Percentiles rank a stretch among this genome's conserved stretches.
Evolutionary conservation across 92 coral and sea anemone genomes (phyloP).

Genomic region (Epizoanthus rinbou): DNA sequence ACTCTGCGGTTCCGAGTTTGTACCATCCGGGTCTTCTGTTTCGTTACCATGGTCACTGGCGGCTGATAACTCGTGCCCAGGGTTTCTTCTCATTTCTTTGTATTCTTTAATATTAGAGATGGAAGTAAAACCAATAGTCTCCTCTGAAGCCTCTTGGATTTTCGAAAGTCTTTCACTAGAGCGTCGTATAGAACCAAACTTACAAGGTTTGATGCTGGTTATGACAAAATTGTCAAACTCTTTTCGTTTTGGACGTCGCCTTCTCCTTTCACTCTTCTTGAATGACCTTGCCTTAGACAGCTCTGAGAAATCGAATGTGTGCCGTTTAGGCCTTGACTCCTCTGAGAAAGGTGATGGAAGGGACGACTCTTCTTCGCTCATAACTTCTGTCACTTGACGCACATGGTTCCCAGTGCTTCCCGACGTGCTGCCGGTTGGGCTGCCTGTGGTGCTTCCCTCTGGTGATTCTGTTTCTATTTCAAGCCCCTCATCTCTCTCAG

Average conservation of each 20-base stretch:
- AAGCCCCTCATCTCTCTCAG: slow-evolving; percentile 5
- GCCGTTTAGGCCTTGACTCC: slow-evolving; percentile 58
- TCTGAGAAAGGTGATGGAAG: slow-evolving; percentile 34
- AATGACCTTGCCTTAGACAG: slow-evolving; percentile 58
- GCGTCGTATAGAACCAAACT: slow-evolving; percentile 84
- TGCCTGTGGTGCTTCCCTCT: neutral
- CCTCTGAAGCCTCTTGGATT: slow-evolving; percentile 83
- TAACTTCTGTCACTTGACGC: slow-evolving; percentile 36
- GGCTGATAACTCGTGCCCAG: neutral
- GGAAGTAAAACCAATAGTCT: slow-evolving; percentile 49
- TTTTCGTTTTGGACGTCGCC: slow-evolving; percentile 56
- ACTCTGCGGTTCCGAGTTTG: slow-evolving; percentile 32
- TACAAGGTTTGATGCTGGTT: slow-evolving; percentile 79
- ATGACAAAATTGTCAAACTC: slow-evolving; percentile 91
- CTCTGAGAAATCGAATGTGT: slow-evolving; percentile 82
- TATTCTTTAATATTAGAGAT: slow-evolving; percentile 33
- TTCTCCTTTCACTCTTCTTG: slow-evolving; percentile 48
- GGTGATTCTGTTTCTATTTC: neutral
- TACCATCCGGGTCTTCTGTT: slow-evolving; percentile 37
- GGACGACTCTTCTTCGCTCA: slow-evolving; percentile 44
- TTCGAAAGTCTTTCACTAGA: slow-evolving; percentile 83
- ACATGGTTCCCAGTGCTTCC: neutral
- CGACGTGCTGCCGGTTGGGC: neutral
- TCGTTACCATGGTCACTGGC: slow-evolving; percentile 3
- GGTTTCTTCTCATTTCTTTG: slow-evolving; percentile 3